Evolutionary conservation across 2,888 invertebrate genomes (phyloP), one percentile per base, ranked within the genome.

Genomic region (Drosophila limbata): DNA sequence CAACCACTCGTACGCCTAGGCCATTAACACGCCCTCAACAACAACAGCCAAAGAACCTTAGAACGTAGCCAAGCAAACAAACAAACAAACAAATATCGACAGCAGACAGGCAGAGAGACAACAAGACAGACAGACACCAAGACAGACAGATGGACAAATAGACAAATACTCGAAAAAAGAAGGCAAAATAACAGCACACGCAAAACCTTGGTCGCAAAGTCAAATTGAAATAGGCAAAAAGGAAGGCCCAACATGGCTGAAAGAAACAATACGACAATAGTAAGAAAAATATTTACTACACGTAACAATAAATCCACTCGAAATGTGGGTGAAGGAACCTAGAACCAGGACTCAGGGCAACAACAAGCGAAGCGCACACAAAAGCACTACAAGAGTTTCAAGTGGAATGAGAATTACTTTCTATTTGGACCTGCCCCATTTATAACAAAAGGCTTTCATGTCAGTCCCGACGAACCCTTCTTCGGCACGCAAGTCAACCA

Each of bases 221-320:
- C 88, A 72, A 75, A 83, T 82, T 87, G 77, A 69, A 81, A 74
- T 61, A 65, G 59, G 56, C 59, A 55, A 35, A 17, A 11, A 4
- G 2, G 42, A 37, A 60, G 35, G 52, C 25, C 19, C 35, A 17
- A 19, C 33, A 10, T 21, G 51, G 8, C 25, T 21, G 60, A 53
- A 47, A 61, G 37, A 40, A 74, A 67, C 61, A 69, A 69, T 66
- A 56, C 53, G 47, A 69, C 66, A 70, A 73, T 61, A 64, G 66
- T 66, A 73, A 74, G 69, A 74, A 82, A 90, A 87, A 85, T 89
- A 89, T 91, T 90, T 87, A 85, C 91, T 84, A 84, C 85, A 80
- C 76, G 73, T 89, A 82, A 88, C 89, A 88, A 90, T 88, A 90
- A 90, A 84, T 88, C 87, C 87, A 79, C 84, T 84, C 77, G 66